phyloP scores from a whole-genome alignment of 1,140 invertebrate genomes.

The Drosophila rhopaloa region DNA sequence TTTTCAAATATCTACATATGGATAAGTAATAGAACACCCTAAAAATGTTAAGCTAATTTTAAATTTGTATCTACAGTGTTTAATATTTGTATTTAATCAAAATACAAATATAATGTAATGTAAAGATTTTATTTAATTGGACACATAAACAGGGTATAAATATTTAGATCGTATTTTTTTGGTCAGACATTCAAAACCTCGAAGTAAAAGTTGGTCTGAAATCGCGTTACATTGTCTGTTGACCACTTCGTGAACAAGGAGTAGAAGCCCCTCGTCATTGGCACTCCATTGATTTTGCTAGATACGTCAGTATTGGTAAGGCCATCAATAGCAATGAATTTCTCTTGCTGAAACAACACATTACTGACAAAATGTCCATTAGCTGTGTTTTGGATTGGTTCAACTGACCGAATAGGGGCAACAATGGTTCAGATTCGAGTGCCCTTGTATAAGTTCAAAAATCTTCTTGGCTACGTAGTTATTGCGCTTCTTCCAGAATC shows the following conservation, averaged over 20 bases:
- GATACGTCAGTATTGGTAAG: slow-evolving; percentile 34
- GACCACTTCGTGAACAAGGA: slow-evolving; percentile 12
- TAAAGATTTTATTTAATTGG: too few species aligned
- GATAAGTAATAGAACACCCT: too few species aligned
- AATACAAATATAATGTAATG: too few species aligned
- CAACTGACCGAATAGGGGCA: slow-evolving; percentile 45
- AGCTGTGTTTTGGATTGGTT: too few species aligned
- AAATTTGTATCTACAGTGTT: too few species aligned
- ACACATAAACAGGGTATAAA: neutral
- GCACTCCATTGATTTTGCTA: slow-evolving; percentile 16
- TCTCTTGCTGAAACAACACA: slow-evolving; percentile 18
- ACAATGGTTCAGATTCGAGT: slow-evolving; percentile 47
- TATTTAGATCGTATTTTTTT: neutral
- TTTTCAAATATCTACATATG: too few species aligned
- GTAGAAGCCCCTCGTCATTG: slow-evolving; percentile 29
- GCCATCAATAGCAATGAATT: slow-evolving; percentile 28
- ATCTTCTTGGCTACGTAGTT: slow-evolving; percentile 39
- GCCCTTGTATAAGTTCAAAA: slow-evolving; percentile 7
- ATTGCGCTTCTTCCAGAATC: slow-evolving; percentile 17
- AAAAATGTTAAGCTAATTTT: too few species aligned
- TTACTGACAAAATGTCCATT: too few species aligned
- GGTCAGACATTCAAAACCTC: slow-evolving; percentile 9
- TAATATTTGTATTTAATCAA: too few species aligned
- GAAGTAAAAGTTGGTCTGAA: slow-evolving; percentile 23
- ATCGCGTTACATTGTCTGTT: slow-evolving; percentile 12